Conservation (phyloP, 2,113 vertebrate genomes). For the Scalopus aquaticus region DNA sequence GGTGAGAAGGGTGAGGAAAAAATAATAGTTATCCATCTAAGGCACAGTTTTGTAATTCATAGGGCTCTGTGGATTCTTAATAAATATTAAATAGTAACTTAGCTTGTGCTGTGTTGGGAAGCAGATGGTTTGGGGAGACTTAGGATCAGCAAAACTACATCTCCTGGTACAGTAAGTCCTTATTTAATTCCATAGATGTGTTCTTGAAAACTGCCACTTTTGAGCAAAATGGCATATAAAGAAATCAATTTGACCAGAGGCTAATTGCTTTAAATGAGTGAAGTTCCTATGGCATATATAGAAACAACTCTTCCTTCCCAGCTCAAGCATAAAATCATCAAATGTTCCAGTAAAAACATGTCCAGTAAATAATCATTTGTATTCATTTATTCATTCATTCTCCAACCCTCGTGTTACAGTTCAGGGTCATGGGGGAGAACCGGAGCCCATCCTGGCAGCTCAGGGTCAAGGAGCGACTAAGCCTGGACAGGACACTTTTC, state of each 20-base stretch:
- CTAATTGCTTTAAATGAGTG: background rate
- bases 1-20: slow-evolving; percentile 21
- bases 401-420: background rate
- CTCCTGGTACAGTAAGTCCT: background rate
- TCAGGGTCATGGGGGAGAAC: background rate
- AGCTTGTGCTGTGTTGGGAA: background rate
- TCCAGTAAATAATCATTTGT: background rate
- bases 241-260: too few species aligned
- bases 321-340: background rate
- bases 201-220: background rate
- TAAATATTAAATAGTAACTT: slow-evolving; percentile 58
- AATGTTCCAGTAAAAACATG: background rate
- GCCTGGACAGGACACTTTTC: background rate
- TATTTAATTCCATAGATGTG: background rate
- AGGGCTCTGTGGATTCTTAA: slow-evolving; percentile 38
- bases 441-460: background rate
- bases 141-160: background rate
- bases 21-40: slow-evolving; percentile 43
- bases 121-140: background rate
- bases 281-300: background rate
- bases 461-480: background rate
- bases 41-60: slow-evolving; percentile 43
- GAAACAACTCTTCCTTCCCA: background rate
- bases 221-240: background rate
- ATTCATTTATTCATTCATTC: background rate